These are phyloP conservation scores for Ophthalmolycus amberensis DNA, from an alignment of 2,113 vertebrate species.

Conservation along the genomic window DNA sequence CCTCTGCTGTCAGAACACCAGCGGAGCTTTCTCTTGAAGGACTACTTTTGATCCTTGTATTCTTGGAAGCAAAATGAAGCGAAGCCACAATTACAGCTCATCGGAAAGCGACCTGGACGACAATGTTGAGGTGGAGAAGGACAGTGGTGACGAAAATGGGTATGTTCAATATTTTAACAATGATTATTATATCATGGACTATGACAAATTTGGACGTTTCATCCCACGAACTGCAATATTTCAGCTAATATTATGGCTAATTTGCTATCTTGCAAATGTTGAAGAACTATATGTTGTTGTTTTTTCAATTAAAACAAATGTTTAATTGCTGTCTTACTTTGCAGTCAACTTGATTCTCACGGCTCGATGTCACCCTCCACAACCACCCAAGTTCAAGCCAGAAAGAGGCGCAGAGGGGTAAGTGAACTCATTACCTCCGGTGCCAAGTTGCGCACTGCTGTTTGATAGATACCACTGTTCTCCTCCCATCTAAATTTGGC, in stretches of 20 bases:
- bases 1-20: constrained; percentile 30
- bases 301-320: too few species aligned
- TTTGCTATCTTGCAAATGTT: too few species aligned
- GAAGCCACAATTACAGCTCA: constrained; percentile 92
- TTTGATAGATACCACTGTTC: not conserved
- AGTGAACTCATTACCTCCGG: constrained; percentile 62
- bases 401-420: constrained; percentile 96
- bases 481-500: not conserved
- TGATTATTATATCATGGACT: not conserved
- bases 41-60: not conserved
- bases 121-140: constrained; percentile 93
- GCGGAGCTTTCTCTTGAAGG: not conserved
- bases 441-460: constrained; percentile 8
- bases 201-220: not conserved
- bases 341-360: constrained; percentile 84
- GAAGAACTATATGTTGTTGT: too few species aligned
- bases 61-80: constrained; percentile 85
- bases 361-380: constrained; percentile 91
- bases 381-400: constrained; percentile 92
- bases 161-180: constrained; percentile 65
- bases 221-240: not conserved
- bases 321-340: not conserved
- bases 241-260: not conserved
- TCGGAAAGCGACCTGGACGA: constrained; percentile 96
- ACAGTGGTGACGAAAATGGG: constrained; percentile 93